These are phyloP conservation scores for Buphagus erythrorhynchus DNA, from an alignment of 2,797 vertebrate genomes.

Conservation along the genomic window DNA sequence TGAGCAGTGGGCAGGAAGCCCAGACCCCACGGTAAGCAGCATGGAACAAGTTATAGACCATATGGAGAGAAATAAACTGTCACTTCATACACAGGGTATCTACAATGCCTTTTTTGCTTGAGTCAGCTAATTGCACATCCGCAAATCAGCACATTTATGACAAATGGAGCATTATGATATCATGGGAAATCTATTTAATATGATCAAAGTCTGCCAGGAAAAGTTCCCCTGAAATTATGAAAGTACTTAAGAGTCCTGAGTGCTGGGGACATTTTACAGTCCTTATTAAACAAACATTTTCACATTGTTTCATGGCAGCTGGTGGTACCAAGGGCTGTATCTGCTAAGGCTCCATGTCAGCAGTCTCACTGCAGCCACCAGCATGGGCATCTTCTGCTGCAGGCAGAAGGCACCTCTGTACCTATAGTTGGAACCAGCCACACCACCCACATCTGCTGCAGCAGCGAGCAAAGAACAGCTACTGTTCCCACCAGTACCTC, in stretches of 20 bases:
- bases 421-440: not conserved
- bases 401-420: not conserved
- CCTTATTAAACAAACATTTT: constrained; percentile 36
- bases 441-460: not conserved
- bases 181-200: constrained; percentile 29
- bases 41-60: constrained; percentile 62
- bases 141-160: constrained; percentile 53
- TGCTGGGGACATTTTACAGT: constrained; percentile 44
- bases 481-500: not conserved
- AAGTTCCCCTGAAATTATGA: constrained; percentile 9
- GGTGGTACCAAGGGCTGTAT: not conserved
- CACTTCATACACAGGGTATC: constrained; percentile 46
- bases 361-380: not conserved
- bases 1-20: constrained; percentile 52
- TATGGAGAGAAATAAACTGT: constrained; percentile 66
- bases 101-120: constrained; percentile 13
- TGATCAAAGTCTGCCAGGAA: constrained; percentile 44
- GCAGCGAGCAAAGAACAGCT: not conserved
- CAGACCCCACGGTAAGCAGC: constrained; percentile 56
- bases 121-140: constrained; percentile 56
- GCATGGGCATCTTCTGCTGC: not conserved
- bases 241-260: constrained; percentile 27
- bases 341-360: not conserved
- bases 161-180: constrained; percentile 8
- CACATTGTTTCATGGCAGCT: not conserved